These are phyloP conservation scores for Timema podura DNA, from an alignment of 2,888 invertebrate genomes.

Conservation along the genomic window DNA sequence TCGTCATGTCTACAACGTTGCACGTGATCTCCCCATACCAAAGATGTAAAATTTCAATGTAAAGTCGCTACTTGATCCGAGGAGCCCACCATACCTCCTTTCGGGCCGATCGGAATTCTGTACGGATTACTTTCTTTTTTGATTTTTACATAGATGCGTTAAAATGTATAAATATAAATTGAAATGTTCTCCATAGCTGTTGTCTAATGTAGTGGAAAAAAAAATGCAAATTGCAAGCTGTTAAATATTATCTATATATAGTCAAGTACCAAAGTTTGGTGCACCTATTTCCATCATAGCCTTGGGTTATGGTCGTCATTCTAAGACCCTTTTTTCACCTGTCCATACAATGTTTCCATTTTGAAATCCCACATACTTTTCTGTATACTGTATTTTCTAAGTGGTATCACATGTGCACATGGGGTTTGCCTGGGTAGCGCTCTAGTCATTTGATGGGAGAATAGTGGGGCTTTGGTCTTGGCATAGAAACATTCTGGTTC, in stretches of 20 bases:
- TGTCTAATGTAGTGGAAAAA: slow-evolving; percentile 30
- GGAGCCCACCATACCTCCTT: slow-evolving; percentile 29
- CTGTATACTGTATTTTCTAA: slow-evolving; percentile 26
- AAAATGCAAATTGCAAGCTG: slow-evolving; percentile 26
- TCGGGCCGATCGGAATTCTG: slow-evolving; percentile 28
- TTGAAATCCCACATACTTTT: slow-evolving; percentile 28
- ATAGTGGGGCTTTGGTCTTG: slow-evolving; percentile 31
- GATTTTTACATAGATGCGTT: slow-evolving; percentile 30
- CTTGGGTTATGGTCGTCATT: slow-evolving; percentile 27
- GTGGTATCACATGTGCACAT: slow-evolving; percentile 32
- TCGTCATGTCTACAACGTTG: slow-evolving; percentile 32
- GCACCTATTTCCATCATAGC: slow-evolving; percentile 24
- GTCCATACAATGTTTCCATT: slow-evolving; percentile 27
- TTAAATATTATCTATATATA: slow-evolving; percentile 26
- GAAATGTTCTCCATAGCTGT: slow-evolving; percentile 32
- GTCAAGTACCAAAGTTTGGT: slow-evolving; percentile 27
- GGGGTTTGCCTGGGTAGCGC: slow-evolving; percentile 33
- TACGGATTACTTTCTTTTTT: slow-evolving; percentile 29
- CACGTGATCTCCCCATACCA: slow-evolving; percentile 37
- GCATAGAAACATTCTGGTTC: slow-evolving; percentile 34
- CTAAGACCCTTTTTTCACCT: slow-evolving; percentile 28
- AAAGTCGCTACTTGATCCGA: slow-evolving; percentile 29
- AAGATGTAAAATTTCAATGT: slow-evolving; percentile 32
- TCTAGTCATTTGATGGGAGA: slow-evolving; percentile 32
- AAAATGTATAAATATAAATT: slow-evolving; percentile 31